Base-by-base conservation (phyloP, 1,140 invertebrate genomes). In the Caenorhabditis inopinata region DNA sequence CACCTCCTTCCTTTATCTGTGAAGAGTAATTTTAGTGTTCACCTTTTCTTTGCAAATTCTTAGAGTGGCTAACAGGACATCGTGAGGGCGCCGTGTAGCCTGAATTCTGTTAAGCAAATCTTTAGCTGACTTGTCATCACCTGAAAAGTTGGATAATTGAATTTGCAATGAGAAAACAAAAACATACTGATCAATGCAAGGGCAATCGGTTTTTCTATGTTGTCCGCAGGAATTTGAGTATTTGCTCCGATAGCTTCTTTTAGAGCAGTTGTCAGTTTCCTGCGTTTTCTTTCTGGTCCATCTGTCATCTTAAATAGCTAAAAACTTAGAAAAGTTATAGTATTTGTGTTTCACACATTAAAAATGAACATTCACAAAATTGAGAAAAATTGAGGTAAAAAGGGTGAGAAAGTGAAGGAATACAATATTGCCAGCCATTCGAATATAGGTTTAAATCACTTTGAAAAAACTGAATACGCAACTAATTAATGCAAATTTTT, bases 81-180 rank as follows among this genome's bases (percentile, higher is more conserved):
- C n/a, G 35, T 68, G 58, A 4, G 58, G 58, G 6, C 58, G 58
- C 11, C 58, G 58, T 7, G 32, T 29, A 6, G 58, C 58, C 38
- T 68, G 58, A 68, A 38, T 21, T 42, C 38, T 68, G n/a, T 68
- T 38, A 0, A 68, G 58, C 18, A 68, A n/a, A 42, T 68, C 58
- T 68, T 68, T 29, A 35, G 58, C 58, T 18, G 58, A 35, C n/a
- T 68, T 68, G 58, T 68, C 38, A 18, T 68, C 58, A 42, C 58
- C 58, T 38, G 32, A 42, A 68, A 42, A 42, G 5, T 42, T 7
- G 14, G 5, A 42, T 14, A 38, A 0, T 21, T n/a, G 23, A 11
- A 12, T 18, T 38, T 32, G 9, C 2, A 21, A 21, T 7, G 27
- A 2, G 32, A 58, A 58, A 32, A 2, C 23, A 0, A 9, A 42